Percentiles rank a stretch among this genome's conserved stretches.
phyloP scores from a whole-genome alignment of 2,888 invertebrate species.

The Plebejus argus region DNA sequence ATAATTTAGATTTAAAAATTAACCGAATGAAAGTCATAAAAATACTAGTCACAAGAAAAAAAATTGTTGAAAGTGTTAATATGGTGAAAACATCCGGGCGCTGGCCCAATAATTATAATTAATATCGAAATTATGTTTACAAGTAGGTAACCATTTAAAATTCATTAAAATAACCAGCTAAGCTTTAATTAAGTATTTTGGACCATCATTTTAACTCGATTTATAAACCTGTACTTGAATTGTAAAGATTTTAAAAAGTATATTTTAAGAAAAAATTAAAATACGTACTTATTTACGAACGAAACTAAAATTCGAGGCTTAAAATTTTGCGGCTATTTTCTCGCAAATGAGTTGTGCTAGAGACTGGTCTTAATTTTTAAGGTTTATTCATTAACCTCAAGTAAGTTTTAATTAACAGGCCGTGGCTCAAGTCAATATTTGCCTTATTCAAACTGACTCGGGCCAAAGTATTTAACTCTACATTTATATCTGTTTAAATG shows the following conservation, averaged over 20 bases:
- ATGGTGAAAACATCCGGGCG: too few species aligned
- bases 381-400: conserved; percentile 22
- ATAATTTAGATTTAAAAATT: too few species aligned
- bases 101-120: too few species aligned
- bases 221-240: neutral
- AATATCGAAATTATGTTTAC: too few species aligned
- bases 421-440: conserved; percentile 1
- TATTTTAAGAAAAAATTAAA: neutral
- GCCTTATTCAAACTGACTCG: conserved; percentile 1
- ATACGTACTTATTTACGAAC: neutral
- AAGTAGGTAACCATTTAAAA: too few species aligned
- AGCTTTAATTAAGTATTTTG: neutral
- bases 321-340: neutral
- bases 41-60: too few species aligned
- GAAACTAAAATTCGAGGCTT: neutral
- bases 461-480: conserved; percentile 16
- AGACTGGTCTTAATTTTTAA: conserved; percentile 21
- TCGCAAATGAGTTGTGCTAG: conserved; percentile 11
- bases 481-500: neutral
- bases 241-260: neutral
- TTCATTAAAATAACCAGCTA: too few species aligned
- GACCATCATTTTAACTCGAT: neutral
- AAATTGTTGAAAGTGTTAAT: too few species aligned
- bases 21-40: too few species aligned
- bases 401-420: conserved; percentile 17